phyloP scores from a whole-genome alignment of 2,888 invertebrate species.

The Phalera bucephala region DNA sequence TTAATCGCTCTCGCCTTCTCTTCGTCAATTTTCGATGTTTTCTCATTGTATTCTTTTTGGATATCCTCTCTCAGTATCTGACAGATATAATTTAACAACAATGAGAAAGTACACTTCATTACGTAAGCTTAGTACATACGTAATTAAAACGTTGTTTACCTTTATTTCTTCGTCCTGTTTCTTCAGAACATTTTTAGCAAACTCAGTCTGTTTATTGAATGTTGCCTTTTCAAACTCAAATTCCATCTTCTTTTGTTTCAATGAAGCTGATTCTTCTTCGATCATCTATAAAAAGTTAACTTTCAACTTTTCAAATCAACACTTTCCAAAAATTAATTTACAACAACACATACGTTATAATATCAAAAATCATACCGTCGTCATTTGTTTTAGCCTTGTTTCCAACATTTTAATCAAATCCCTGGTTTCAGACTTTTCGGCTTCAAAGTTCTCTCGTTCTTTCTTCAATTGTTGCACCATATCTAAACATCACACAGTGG shows the following conservation, averaged over 20 bases:
- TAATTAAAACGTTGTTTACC: no score
- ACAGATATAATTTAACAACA: no score
- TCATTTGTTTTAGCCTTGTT: conserved; percentile 83
- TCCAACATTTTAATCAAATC: conserved; percentile 81
- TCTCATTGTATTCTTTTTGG: conserved; percentile 71
- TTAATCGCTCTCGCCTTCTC: conserved; percentile 60
- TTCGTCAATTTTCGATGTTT: conserved; percentile 62
- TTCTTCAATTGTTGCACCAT: conserved; percentile 81
- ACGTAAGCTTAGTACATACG: no score
- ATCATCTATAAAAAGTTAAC: conserved; percentile 53
- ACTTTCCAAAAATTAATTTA: no score
- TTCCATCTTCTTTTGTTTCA: conserved; percentile 84
- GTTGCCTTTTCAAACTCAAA: conserved; percentile 85
- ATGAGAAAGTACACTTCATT: no score
- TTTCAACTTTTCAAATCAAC: no score
- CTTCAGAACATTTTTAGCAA: conserved; percentile 79
- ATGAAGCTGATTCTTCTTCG: conserved; percentile 64
- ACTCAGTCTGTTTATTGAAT: conserved; percentile 83
- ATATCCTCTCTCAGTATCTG: conserved; percentile 68
- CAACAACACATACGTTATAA: no score
- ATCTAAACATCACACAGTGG: conserved; percentile 53
- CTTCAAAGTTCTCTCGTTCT: conserved; percentile 80
- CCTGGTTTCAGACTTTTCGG: conserved; percentile 79
- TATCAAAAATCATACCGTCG: conserved; percentile 70
- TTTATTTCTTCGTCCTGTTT: conserved; percentile 84